A percentile compares a stretch with the other conserved stretches of the same genome.
These are phyloP conservation scores for Bedellia somnulentella DNA, from an alignment of 2,888 invertebrate genomes.

Conservation along the genomic window DNA sequence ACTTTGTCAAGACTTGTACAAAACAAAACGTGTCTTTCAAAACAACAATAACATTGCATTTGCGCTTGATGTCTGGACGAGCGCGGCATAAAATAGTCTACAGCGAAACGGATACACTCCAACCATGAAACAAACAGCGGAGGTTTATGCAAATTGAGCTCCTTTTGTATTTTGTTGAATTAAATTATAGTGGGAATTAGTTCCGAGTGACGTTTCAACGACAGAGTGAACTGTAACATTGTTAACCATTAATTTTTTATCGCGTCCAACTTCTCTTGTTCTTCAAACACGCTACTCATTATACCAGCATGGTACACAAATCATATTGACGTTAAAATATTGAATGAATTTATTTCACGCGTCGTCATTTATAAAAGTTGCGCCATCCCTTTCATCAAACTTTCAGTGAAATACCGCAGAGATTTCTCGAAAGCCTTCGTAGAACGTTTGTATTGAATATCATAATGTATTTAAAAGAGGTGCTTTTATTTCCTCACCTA, in stretches of 20 bases:
- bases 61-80: slow-evolving; percentile 29
- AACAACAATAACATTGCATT: too few relatives aligned
- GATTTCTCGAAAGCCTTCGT: slow-evolving; percentile 3
- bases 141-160: slow-evolving; percentile 59
- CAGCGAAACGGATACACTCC: slow-evolving; percentile 48
- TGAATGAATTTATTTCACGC: too few relatives aligned
- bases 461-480: slow-evolving; percentile 22
- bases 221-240: too few relatives aligned
- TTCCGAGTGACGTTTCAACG: slow-evolving; percentile 56
- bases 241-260: too few relatives aligned
- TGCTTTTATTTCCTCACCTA: slow-evolving; percentile 34
- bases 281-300: too few relatives aligned
- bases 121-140: slow-evolving; percentile 53
- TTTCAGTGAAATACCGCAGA: slow-evolving; percentile 2
- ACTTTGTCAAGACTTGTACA: too few relatives aligned
- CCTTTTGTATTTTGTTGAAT: slow-evolving; percentile 55
- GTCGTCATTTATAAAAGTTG: too few relatives aligned
- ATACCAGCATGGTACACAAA: too few relatives aligned
- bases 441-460: slow-evolving; percentile 9
- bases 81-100: slow-evolving; percentile 39
- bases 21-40: too few relatives aligned
- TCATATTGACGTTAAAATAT: too few relatives aligned
- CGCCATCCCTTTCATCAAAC: too few relatives aligned
- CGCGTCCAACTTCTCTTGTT: too few relatives aligned
- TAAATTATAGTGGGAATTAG: slow-evolving; percentile 59